Conservation (phyloP, 2,888 invertebrate genomes). For the Apamea monoglypha region DNA sequence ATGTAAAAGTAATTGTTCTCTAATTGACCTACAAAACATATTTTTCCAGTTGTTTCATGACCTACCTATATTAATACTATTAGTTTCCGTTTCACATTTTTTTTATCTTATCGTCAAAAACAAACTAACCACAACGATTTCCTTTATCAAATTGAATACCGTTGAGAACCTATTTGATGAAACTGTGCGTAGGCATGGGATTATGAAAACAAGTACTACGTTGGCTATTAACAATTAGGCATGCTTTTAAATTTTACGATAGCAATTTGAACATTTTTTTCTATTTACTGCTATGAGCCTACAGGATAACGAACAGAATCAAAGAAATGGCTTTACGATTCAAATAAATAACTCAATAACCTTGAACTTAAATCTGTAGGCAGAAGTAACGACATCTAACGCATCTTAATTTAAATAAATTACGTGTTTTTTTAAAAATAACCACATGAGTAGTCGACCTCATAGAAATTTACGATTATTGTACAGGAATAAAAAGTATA, state of each 20-base stretch:
- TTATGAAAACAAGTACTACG: slow-evolving; percentile 32
- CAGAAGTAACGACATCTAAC: slow-evolving; percentile 36
- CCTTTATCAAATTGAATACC: slow-evolving; percentile 31
- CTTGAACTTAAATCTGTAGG: slow-evolving; percentile 54
- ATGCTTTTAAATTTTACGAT: slow-evolving; percentile 52
- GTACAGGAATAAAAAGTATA: slow-evolving; percentile 69
- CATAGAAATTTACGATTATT: slow-evolving; percentile 62
- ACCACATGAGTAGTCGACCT: slow-evolving; percentile 47
- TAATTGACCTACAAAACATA: slow-evolving; percentile 15
- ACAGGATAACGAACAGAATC: slow-evolving; percentile 25
- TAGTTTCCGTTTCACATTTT: neutral
- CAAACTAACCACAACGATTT: slow-evolving; percentile 19
- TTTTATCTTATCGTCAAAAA: slow-evolving; percentile 21
- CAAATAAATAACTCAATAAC: slow-evolving; percentile 35
- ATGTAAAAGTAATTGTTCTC: neutral
- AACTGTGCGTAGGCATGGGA: neutral
- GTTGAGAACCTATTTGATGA: slow-evolving; percentile 23
- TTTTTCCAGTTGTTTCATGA: neutral
- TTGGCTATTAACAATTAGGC: slow-evolving; percentile 40
- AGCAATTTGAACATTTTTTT: slow-evolving; percentile 31
- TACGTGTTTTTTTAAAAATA: slow-evolving; percentile 34
- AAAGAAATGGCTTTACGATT: slow-evolving; percentile 37
- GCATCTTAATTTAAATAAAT: slow-evolving; percentile 46
- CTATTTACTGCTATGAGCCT: slow-evolving; percentile 10
- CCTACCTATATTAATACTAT: slow-evolving; percentile 10